phyloP scores from a whole-genome alignment of 2,113 vertebrate genomes.

The Prunella himalayana region DNA sequence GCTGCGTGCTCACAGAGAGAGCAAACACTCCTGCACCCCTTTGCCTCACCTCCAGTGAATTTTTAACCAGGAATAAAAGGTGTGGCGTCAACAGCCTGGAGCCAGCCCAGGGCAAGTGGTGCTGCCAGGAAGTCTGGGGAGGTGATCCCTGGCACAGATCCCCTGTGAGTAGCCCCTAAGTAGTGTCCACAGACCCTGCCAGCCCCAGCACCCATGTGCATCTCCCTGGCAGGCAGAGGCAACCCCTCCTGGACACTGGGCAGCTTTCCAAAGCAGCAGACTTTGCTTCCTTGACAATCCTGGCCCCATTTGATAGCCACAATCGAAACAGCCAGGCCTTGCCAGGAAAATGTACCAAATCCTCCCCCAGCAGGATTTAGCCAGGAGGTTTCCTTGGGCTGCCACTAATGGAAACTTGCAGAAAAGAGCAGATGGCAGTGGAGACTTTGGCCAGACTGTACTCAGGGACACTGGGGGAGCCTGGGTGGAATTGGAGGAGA shows the following conservation, averaged over 20 bases:
- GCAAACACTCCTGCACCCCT: neutral
- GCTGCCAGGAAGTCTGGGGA: neutral
- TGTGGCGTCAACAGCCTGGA: neutral
- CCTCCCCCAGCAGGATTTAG: neutral
- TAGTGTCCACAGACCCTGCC: neutral
- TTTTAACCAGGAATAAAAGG: constrained; percentile 35
- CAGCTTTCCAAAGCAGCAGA: neutral
- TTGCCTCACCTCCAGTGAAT: neutral
- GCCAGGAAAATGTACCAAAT: constrained; percentile 40
- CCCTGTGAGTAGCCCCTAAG: neutral
- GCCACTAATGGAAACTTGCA: neutral
- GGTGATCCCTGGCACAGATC: neutral
- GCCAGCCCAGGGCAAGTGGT: neutral
- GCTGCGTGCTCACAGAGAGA: neutral
- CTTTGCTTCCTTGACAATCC: neutral
- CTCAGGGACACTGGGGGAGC: neutral
- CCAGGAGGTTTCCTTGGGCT: constrained; percentile 24
- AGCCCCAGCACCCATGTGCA: neutral
- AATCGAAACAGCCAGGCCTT: neutral
- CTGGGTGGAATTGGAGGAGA: neutral
- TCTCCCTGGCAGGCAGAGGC: neutral
- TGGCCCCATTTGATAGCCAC: neutral
- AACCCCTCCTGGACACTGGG: neutral
- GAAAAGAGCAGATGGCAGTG: neutral
- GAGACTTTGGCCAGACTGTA: neutral